These are phyloP conservation scores for Notarius quadriscutis DNA, from an alignment of 2,113 vertebrate genomes.

Conservation along the genomic window DNA sequence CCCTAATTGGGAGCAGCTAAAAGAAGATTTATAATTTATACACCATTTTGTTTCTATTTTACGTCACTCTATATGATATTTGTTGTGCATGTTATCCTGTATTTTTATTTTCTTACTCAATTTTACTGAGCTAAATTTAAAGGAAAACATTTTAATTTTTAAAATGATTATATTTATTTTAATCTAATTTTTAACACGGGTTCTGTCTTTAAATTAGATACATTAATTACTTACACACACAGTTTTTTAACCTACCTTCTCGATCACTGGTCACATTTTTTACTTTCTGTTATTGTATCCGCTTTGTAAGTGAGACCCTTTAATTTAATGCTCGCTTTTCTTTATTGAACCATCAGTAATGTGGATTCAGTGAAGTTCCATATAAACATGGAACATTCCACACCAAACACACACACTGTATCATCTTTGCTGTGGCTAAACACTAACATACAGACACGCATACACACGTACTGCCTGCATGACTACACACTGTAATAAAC, in stretches of 20 bases:
- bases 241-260: not conserved
- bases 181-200: not conserved
- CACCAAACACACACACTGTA: slow-evolving; percentile 19
- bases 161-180: not conserved
- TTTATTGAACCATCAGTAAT: not conserved
- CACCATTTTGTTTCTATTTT: not conserved
- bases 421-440: slow-evolving; percentile 38
- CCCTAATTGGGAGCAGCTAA: no score
- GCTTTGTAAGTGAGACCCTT: not conserved
- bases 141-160: not conserved
- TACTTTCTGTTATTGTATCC: not conserved
- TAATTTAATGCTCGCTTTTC: not conserved
- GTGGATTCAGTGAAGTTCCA: not conserved
- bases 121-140: not conserved
- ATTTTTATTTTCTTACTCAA: not conserved
- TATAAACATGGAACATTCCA: slow-evolving; percentile 16
- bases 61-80: not conserved
- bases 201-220: not conserved
- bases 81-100: not conserved
- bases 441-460: slow-evolving; percentile 42
- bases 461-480: slow-evolving; percentile 25
- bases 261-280: not conserved
- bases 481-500: slow-evolving; percentile 45
- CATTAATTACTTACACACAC: no score
- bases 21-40: no score